Evolutionary conservation across 2,888 invertebrate genomes (phyloP), one percentile per base, ranked within the genome.

Genomic region (Drosophila colorata): DNA sequence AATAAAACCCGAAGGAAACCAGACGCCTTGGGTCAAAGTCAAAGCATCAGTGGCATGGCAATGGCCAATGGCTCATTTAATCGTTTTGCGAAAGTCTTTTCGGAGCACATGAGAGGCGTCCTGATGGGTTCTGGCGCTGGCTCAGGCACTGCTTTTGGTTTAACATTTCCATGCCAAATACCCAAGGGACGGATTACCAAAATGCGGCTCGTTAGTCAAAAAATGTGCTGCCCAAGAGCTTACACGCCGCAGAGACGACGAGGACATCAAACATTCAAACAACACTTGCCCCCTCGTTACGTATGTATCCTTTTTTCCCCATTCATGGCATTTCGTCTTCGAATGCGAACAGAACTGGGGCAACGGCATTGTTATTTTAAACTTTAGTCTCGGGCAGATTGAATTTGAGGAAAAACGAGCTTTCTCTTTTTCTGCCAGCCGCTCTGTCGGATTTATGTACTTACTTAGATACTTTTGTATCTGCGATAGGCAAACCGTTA

Each of bases 191-290:
- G 87, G 83, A 84, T 84, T 84, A 84, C 87, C 70, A 70, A 87
- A 88, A 84, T 84, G 83, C 65, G 83, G 87, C 88, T 84, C 83
- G 83, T 84, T 84, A 84, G 83, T 78, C 83, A 87, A 87, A 87
- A 88, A 80, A 68, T 74, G 59, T 85, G 71, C 59, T 87, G 85
- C 69, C 84, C 82, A 65, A 68, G 67, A 77, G 89, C 89, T 85
- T 78, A 85, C 86, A 88, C 60, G 85, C 69, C 61, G 44, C 61
- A 58, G 53, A 49, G 67, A 66, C 66, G 66, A 57, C 61, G 57
- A 51, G 66, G 55, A 72, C 79, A 79, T 82, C 82, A 82, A 80
- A 69, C 74, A 80, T 78, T 78, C 74, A 78, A 66, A 51, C 40
- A 73, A 61, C 64, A 73, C 44, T 73, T 74, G 69, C 71, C 59